A percentile compares a stretch with the other conserved stretches of the same genome.
Evolutionary conservation across 2,888 invertebrate genomes (phyloP).

Genomic region (Pandemis heparana): DNA sequence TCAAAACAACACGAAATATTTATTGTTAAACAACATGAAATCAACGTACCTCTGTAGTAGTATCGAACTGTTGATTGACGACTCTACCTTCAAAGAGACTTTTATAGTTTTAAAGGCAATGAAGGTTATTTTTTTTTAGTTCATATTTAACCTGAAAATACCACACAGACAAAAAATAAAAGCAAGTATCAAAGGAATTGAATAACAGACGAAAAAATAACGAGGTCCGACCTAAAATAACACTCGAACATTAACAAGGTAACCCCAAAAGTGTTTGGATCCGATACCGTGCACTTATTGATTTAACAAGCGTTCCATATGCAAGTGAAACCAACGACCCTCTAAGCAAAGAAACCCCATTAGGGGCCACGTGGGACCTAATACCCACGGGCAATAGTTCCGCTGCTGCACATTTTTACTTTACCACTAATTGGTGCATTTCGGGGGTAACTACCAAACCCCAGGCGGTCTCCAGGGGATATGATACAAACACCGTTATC

Average conservation of each 20-base stretch:
- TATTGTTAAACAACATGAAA: neutral
- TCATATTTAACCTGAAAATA: neutral
- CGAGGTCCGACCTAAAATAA: neutral
- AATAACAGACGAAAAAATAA: neutral
- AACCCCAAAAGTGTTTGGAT: conserved; percentile 17
- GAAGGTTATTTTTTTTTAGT: neutral
- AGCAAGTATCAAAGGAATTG: neutral
- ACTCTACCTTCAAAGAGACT: neutral
- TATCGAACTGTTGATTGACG: neutral
- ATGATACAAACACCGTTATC: conserved; percentile 68
- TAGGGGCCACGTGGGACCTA: conserved; percentile 77
- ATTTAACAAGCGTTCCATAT: conserved; percentile 79
- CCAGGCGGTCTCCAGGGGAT: conserved; percentile 67
- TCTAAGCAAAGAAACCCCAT: conserved; percentile 82
- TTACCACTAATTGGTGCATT: conserved; percentile 84
- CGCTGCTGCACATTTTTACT: conserved; percentile 81
- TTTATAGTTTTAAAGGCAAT: neutral
- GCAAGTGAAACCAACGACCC: conserved; percentile 73
- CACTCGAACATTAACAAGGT: conserved; percentile 8
- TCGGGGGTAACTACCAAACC: conserved; percentile 71
- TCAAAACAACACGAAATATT: conserved; percentile 1
- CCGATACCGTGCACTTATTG: conserved; percentile 59
- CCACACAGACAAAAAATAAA: neutral
- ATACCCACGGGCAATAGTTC: conserved; percentile 73
- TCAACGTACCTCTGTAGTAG: neutral